These are phyloP conservation scores for Alectura lathami DNA, from an alignment of 2,113 vertebrate genomes.

Conservation along the genomic window DNA sequence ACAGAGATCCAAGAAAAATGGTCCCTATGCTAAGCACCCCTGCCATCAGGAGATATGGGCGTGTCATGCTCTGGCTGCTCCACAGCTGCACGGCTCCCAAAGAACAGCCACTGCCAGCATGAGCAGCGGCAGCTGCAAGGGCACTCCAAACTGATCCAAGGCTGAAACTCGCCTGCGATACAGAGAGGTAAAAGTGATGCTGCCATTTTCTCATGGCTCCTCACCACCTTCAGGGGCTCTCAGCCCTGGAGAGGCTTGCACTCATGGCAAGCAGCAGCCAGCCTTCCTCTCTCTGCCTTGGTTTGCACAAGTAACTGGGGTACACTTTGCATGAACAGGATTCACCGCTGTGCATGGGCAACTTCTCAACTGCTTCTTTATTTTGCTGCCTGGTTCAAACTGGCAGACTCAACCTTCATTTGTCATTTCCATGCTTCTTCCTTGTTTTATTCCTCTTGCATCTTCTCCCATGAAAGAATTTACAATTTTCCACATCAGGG, in stretches of 20 bases:
- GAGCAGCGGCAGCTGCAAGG: background rate
- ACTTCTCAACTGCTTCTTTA: background rate
- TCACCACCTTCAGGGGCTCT: background rate
- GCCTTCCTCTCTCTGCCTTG: rapidly evolving
- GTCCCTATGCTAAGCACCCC: background rate
- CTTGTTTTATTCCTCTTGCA: background rate
- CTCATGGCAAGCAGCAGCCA: background rate
- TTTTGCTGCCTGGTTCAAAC: background rate
- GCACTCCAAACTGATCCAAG: background rate
- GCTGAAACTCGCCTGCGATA: background rate
- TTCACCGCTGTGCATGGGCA: background rate
- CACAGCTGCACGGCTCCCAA: background rate
- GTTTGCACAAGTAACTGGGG: background rate
- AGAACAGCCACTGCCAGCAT: rapidly evolving
- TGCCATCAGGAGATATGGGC: background rate
- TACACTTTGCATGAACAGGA: rapidly evolving
- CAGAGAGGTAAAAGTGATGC: rapidly evolving
- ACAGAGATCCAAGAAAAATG: rapidly evolving
- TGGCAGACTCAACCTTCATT: rapidly evolving
- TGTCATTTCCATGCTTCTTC: background rate
- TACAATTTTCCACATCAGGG: background rate
- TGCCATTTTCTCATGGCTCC: background rate
- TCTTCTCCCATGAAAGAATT: background rate
- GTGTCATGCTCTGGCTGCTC: background rate
- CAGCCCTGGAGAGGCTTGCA: rapidly evolving